Evolutionary conservation across 2,113 vertebrate genomes (phyloP).

Genomic region (Myodes glareolus): DNA sequence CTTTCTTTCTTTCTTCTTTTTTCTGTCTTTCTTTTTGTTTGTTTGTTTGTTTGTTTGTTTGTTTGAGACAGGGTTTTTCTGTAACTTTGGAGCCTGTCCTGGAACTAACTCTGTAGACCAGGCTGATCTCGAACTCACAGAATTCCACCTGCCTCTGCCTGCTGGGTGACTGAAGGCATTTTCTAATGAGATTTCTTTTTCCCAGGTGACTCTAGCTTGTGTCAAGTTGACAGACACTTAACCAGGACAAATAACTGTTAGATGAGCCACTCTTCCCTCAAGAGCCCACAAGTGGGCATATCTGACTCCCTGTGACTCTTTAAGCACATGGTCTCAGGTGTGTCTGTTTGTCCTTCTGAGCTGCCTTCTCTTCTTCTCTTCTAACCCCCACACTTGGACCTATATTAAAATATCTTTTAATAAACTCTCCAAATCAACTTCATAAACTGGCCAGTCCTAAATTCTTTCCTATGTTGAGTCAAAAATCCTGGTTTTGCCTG

Average conservation of each 20-base stretch:
- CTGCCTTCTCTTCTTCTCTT: neutral
- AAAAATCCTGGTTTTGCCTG: neutral
- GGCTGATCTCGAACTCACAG: too few species aligned
- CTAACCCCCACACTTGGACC: neutral
- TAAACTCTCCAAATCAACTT: neutral
- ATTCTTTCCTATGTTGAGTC: neutral
- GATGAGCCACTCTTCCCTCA: neutral
- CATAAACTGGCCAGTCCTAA: neutral
- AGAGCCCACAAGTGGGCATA: neutral
- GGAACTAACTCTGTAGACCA: too few species aligned
- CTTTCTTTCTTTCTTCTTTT: too few species aligned
- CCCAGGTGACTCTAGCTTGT: neutral
- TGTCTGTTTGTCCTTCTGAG: neutral
- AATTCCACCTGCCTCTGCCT: too few species aligned
- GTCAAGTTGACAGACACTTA: neutral
- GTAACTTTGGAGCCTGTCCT: too few species aligned
- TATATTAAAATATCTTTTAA: neutral
- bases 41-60: too few species aligned
- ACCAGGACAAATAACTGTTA: neutral
- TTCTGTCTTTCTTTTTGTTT: too few species aligned
- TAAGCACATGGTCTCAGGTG: neutral
- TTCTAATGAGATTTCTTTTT: neutral
- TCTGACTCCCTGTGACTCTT: neutral
- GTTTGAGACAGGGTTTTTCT: too few species aligned
- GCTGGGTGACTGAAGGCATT: neutral